Conservation (phyloP, 2,797 vertebrate species). For the Helicolenus hilgendorfi region DNA sequence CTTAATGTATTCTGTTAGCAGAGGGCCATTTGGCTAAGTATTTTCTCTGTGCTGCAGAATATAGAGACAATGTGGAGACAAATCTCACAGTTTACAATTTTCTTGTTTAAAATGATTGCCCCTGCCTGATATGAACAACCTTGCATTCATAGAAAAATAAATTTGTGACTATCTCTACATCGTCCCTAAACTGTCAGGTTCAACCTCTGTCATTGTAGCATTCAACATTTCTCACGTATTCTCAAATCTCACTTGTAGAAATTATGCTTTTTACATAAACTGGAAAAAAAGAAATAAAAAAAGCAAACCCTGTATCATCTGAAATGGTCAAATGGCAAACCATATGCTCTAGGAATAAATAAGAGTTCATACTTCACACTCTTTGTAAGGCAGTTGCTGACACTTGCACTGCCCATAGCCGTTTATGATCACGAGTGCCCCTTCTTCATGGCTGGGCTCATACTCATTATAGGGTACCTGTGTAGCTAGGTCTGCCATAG, state of each 20-base stretch:
- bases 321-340: slow-evolving; percentile 91
- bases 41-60: slow-evolving; percentile 89
- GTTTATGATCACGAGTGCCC: slow-evolving; percentile 99
- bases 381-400: slow-evolving; percentile 99
- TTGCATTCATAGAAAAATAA: slow-evolving; percentile 93
- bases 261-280: slow-evolving; percentile 87
- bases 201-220: slow-evolving; percentile 79
- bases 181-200: slow-evolving; percentile 76
- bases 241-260: slow-evolving; percentile 87
- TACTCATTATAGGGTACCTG: slow-evolving; percentile 99
- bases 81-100: slow-evolving; percentile 87
- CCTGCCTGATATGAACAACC: slow-evolving; percentile 90
- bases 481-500: slow-evolving; percentile 97
- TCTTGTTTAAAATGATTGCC: slow-evolving; percentile 89
- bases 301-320: slow-evolving; percentile 92
- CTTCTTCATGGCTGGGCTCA: slow-evolving; percentile 97
- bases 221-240: slow-evolving; percentile 76
- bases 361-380: slow-evolving; percentile 99
- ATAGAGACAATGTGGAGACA: slow-evolving; percentile 88
- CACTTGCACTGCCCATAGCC: slow-evolving; percentile 99
- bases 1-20: slow-evolving; percentile 79
- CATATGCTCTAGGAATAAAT: slow-evolving; percentile 90
- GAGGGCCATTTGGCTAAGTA: slow-evolving; percentile 83
- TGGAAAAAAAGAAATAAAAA: slow-evolving; percentile 75
- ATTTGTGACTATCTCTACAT: slow-evolving; percentile 89